Conservation (phyloP, 2,888 invertebrate genomes). For the Eilema griseolum region DNA sequence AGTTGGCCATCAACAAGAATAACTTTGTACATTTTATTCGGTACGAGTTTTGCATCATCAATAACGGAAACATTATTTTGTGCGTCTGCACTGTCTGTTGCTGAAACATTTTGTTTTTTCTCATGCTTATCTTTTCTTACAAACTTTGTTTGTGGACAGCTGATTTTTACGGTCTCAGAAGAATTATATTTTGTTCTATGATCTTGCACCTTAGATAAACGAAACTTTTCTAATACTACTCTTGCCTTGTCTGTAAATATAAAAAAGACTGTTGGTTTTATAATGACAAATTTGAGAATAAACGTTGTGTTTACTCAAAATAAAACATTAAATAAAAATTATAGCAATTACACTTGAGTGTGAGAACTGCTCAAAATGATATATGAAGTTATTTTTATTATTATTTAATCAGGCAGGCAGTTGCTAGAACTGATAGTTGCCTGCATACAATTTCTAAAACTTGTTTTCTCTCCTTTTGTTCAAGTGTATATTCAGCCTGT, state of each 20-base stretch:
- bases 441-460: too few species aligned
- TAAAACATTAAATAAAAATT: too few species aligned
- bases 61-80: background rate
- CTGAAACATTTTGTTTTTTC: background rate
- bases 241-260: background rate
- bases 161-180: background rate
- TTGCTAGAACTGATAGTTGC: too few species aligned
- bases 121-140: background rate
- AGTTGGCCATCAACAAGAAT: constrained; percentile 5
- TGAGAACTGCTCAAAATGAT: too few species aligned
- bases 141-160: background rate
- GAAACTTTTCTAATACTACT: background rate
- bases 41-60: background rate
- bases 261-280: background rate
- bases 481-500: too few species aligned
- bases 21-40: constrained; percentile 14
- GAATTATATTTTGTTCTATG: background rate
- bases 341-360: too few species aligned
- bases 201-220: background rate
- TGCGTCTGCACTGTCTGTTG: background rate
- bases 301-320: background rate
- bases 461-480: too few species aligned
- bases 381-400: too few species aligned
- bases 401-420: too few species aligned
- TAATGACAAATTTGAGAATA: too few species aligned